Evolutionary conservation across 2,797 vertebrate species (phyloP).

Genomic region (Takifugu rubripes): DNA sequence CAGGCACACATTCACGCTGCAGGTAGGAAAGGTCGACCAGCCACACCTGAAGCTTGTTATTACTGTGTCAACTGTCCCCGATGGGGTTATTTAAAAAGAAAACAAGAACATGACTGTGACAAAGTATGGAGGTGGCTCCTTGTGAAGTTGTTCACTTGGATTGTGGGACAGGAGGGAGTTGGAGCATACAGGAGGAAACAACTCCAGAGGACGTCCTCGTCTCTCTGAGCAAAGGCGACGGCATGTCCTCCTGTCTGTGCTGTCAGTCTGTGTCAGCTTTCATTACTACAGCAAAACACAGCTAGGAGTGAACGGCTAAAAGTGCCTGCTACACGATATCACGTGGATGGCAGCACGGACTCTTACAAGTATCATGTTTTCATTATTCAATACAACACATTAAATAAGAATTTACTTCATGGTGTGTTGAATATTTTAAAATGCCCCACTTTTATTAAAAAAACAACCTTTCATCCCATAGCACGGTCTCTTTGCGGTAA

Average conservation of each 20-base stretch:
- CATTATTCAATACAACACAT: conserved; percentile 18
- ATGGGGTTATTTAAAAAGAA: conserved; percentile 15
- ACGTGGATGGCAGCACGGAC: conserved; percentile 18
- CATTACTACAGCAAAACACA: conserved; percentile 49
- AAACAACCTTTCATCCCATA: conserved; percentile 9
- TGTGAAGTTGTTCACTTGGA: neutral
- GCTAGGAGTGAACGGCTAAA: conserved; percentile 27
- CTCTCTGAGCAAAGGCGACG: conserved; percentile 49
- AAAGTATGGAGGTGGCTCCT: conserved; percentile 1
- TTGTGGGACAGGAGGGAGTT: neutral
- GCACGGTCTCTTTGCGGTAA: neutral
- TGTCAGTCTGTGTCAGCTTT: conserved; percentile 59
- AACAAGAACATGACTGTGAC: conserved; percentile 13
- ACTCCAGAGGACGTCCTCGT: conserved; percentile 55
- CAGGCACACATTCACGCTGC: conserved; percentile 56
- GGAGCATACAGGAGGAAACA: conserved; percentile 56
- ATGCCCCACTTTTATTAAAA: neutral
- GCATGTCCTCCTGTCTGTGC: conserved; percentile 55
- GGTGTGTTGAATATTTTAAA: neutral
- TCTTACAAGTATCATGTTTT: conserved; percentile 9
- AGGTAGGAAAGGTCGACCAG: conserved; percentile 15
- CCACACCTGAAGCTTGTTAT: conserved; percentile 58
- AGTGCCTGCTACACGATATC: conserved; percentile 32
- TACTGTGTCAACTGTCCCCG: conserved; percentile 24
- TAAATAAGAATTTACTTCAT: conserved; percentile 6